Base-by-base conservation (phyloP, 2,113 vertebrate species). In the Erpornis zantholeuca region DNA sequence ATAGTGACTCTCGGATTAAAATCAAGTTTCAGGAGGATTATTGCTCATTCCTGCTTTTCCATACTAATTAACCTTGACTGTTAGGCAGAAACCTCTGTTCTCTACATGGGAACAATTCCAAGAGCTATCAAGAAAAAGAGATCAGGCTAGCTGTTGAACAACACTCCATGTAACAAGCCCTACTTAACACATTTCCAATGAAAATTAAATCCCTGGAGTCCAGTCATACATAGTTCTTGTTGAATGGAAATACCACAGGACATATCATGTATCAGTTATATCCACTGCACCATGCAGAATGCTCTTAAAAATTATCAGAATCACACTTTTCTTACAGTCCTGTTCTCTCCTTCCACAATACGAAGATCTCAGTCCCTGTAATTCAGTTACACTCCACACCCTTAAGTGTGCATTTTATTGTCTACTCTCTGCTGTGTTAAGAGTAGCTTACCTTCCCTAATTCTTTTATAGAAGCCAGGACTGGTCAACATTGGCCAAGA, bases 41-140 rank as follows among this genome's bases (percentile, higher is more conserved):
- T 66, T 95, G 78, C 66, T 91, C 84, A 94, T 90, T 93, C 84
- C 75, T 68, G 70, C 63, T 94, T 85, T 90, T 95, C 72, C 70
- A 87, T 91, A 82, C 64, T 82, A 94, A 96, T 96, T 97, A 83
- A 93, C 83, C 87, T 82, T 86, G 29, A 82, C 70, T 68, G 31
- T 53, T 86, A 93, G 38, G 60, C 76, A 95, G 86, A 89, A 94
- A 88, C 52, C 82, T 85, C 82, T 57, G 35, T 60, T 90, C 69
- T 35, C 73, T 64, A 19, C 61, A 88, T 20, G 78, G 68, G 90
- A 97, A 64, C 56, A 83, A 82, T 47, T 91, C 70, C 90, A 94
- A 88, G 42, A 84, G 68, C 61, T 63, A 93, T 76, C 54, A 78
- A 82, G 75, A 73, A 86, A 91, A 94, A 88, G 53, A 61, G 42